Conservation (phyloP, 2,888 invertebrate species). For the Philereme transversata region DNA sequence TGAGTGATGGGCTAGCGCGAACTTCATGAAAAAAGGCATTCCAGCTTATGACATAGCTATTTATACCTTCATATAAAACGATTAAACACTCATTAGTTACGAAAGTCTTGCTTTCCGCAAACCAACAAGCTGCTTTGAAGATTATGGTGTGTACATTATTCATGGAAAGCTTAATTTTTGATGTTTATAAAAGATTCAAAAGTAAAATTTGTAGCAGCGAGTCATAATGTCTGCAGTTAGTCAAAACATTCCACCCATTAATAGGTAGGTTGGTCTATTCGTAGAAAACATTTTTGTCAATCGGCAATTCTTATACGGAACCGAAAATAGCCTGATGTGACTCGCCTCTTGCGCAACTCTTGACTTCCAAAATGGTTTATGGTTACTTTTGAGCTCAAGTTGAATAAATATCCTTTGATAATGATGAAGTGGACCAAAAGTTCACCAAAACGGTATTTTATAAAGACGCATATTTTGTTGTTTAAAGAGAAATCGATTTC, state of each 20-base stretch:
- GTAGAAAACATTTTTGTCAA: constrained; percentile 17
- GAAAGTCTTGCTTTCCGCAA: constrained; percentile 3
- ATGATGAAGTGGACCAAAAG: neutral
- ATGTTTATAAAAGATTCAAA: neutral
- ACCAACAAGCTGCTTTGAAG: constrained; percentile 1
- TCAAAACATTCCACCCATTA: neutral
- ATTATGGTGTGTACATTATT: neutral
- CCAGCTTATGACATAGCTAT: too few species aligned
- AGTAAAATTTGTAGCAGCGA: too few species aligned
- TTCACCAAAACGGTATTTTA: neutral
- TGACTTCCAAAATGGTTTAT: constrained; percentile 27
- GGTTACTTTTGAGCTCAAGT: constrained; percentile 32
- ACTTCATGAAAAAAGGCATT: too few species aligned
- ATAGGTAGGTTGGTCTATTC: neutral
- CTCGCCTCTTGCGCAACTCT: constrained; percentile 27
- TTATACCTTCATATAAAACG: constrained; percentile 9
- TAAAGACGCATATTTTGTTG: too few species aligned
- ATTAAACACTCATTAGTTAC: constrained; percentile 18
- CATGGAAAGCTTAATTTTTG: neutral
- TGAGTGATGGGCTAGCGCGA: too few species aligned
- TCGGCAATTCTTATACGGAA: constrained; percentile 20
- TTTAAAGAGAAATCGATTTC: too few species aligned
- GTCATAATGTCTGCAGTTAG: too few species aligned
- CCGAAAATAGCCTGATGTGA: constrained; percentile 18
- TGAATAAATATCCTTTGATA: constrained; percentile 28